A percentile compares a stretch with the other conserved stretches of the same genome.
Evolutionary conservation across 1,140 invertebrate genomes (phyloP).

Genomic region (Temnothorax longispinosus): DNA sequence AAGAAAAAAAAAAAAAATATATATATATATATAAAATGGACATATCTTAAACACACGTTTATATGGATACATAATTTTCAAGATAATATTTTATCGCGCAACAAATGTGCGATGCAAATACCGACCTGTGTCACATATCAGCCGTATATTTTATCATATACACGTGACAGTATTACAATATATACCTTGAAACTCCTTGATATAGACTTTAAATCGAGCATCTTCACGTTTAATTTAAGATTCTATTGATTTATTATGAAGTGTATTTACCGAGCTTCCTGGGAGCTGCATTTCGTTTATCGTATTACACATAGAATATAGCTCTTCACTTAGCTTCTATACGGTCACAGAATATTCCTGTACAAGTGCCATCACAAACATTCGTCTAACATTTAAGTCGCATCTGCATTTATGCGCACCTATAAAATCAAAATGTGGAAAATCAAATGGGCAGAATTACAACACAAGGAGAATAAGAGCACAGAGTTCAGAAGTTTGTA

Average conservation of each 20-base stretch:
- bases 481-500: slow-evolving; percentile 17
- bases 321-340: background rate
- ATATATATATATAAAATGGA: background rate
- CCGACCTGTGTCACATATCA: background rate
- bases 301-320: slow-evolving; percentile 9
- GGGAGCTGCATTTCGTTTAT: background rate
- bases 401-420: background rate
- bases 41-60: slow-evolving; percentile 8
- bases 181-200: slow-evolving; percentile 8
- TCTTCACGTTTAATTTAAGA: background rate
- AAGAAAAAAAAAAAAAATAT: background rate
- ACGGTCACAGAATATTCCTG: background rate
- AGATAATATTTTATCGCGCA: background rate
- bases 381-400: slow-evolving; percentile 10
- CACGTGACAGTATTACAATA: slow-evolving; percentile 11
- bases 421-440: slow-evolving; percentile 22
- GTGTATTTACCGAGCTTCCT: no score
- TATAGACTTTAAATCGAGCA: background rate
- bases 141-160: background rate
- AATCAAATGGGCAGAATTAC: background rate
- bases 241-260: slow-evolving; percentile 4
- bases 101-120: background rate
- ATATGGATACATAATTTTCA: background rate
- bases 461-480: background rate
- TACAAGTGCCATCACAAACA: slow-evolving; percentile 20